phyloP scores from a whole-genome alignment of 2,888 invertebrate species.

The Nysson spinosus region DNA sequence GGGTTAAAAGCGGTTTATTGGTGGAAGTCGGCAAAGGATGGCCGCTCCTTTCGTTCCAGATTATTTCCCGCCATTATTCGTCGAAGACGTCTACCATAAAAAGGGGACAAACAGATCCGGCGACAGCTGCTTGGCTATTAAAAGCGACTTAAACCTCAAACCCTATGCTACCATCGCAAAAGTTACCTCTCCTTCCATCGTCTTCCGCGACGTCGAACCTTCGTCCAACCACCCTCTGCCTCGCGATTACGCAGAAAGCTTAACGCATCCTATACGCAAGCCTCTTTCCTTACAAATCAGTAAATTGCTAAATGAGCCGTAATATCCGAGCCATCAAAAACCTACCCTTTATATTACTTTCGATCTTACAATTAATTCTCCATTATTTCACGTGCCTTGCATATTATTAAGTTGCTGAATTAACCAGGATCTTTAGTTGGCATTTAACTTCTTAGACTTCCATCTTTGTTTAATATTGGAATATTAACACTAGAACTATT shows the following conservation, averaged over 20 bases:
- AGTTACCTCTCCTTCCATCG: constrained; percentile 38
- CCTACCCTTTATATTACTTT: too few species aligned
- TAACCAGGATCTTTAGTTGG: too few species aligned
- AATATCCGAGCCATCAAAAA: constrained; percentile 20
- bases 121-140: constrained; percentile 75
- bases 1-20: constrained; percentile 53
- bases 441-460: too few species aligned
- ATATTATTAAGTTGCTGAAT: too few species aligned
- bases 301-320: constrained; percentile 68
- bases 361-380: too few species aligned
- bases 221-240: too few species aligned
- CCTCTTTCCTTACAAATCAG: constrained; percentile 48
- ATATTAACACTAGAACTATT: too few species aligned
- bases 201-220: constrained; percentile 15
- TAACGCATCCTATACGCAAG: constrained; percentile 32
- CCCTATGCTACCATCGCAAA: constrained; percentile 45
- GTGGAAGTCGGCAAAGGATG: constrained; percentile 33
- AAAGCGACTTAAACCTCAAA: constrained; percentile 74
- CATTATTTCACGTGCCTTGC: too few species aligned
- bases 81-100: constrained; percentile 57
- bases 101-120: constrained; percentile 63
- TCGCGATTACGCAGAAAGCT: constrained; percentile 51
- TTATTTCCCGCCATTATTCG: constrained; percentile 62
- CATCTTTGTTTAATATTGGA: too few species aligned
- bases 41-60: constrained; percentile 48